Conservation (phyloP, 1,140 invertebrate genomes). For the Gryllus bimaculatus region DNA sequence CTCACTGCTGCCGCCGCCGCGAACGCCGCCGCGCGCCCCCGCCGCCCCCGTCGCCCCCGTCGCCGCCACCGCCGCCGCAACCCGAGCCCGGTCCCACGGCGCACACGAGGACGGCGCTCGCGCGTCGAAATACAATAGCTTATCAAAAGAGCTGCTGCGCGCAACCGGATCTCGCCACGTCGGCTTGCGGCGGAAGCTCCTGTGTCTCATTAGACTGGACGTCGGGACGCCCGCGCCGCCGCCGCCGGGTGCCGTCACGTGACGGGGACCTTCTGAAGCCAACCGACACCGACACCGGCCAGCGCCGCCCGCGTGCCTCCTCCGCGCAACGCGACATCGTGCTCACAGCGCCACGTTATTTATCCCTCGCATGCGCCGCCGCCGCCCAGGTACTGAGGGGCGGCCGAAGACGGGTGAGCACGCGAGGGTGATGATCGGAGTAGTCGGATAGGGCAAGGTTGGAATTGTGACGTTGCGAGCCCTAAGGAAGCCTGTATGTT, state of each 20-base stretch:
- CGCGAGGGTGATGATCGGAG: too few relatives aligned
- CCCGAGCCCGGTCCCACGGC: slow-evolving; percentile 10
- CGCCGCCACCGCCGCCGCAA: neutral
- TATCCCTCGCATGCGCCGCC: neutral
- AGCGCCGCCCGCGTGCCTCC: too few relatives aligned
- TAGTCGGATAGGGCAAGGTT: too few relatives aligned
- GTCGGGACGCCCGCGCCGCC: neutral
- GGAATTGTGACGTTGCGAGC: too few relatives aligned
- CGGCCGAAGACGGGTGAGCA: too few relatives aligned
- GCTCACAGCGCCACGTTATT: neutral
- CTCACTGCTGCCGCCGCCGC: neutral
- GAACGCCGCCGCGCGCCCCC: too few relatives aligned
- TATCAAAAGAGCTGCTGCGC: slow-evolving; percentile 15
- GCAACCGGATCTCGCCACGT: slow-evolving; percentile 13
- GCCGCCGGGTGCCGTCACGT: neutral
- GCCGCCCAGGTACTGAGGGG: too few relatives aligned
- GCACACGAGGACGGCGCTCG: slow-evolving; percentile 7
- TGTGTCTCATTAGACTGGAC: slow-evolving; percentile 3
- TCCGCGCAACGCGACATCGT: too few relatives aligned
- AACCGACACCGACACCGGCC: neutral
- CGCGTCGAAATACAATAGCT: slow-evolving; percentile 17
- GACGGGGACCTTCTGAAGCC: neutral
- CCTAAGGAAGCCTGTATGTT: too few relatives aligned
- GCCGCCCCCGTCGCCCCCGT: neutral
- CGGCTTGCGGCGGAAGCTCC: slow-evolving; percentile 11